These are phyloP conservation scores for Todiramphus saurophagus DNA, from an alignment of 2,113 vertebrate genomes.

Conservation along the genomic window DNA sequence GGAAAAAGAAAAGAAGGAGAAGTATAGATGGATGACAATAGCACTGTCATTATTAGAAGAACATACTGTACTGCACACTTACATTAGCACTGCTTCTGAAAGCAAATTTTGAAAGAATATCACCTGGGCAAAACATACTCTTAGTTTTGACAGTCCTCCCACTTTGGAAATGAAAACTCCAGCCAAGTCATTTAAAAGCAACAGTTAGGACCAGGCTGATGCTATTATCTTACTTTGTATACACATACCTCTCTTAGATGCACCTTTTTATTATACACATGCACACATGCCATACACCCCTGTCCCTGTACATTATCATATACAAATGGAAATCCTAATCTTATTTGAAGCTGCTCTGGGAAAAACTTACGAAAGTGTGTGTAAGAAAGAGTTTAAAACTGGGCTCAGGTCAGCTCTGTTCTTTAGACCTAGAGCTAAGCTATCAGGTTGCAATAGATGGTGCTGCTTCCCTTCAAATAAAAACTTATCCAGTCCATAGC, in stretches of 20 bases:
- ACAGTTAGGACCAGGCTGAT: background rate
- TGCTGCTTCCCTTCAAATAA: slow-evolving; percentile 30
- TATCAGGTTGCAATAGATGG: slow-evolving; percentile 62
- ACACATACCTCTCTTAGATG: background rate
- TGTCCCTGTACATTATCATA: background rate
- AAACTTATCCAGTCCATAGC: background rate
- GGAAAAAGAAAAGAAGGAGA: slow-evolving; percentile 66
- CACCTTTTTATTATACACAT: background rate
- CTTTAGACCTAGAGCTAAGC: background rate
- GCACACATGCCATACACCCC: background rate
- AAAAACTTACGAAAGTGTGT: background rate
- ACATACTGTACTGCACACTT: background rate
- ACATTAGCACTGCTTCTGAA: background rate
- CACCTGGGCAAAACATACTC: background rate
- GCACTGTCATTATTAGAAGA: background rate
- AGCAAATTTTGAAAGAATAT: background rate
- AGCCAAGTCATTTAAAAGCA: background rate
- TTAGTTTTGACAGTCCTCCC: background rate
- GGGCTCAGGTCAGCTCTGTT: background rate
- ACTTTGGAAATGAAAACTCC: background rate
- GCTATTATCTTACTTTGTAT: background rate
- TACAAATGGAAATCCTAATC: background rate
- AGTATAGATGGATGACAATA: slow-evolving; percentile 30
- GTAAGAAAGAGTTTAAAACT: background rate
- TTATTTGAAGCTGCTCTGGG: background rate